Evolutionary conservation across 2,888 invertebrate species (phyloP).

Genomic region (Crocallis elinguaria): DNA sequence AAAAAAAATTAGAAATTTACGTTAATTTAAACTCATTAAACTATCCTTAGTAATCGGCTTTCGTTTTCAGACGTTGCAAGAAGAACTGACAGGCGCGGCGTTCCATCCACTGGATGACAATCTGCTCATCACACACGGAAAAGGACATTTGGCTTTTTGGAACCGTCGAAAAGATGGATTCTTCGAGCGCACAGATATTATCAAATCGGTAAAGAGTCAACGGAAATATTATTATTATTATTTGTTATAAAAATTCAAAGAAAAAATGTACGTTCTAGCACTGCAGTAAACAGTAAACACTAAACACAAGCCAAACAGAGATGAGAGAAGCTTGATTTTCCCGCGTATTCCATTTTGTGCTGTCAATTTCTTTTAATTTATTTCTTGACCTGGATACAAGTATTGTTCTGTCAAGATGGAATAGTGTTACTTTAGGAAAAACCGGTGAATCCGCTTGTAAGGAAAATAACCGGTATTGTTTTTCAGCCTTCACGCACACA

Average conservation of each 20-base stretch:
- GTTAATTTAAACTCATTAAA: no score
- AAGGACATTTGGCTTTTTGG: slow-evolving; percentile 97
- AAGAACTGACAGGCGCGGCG: slow-evolving; percentile 93
- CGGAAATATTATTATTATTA: no score
- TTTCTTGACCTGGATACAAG: no score
- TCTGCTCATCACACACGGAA: slow-evolving; percentile 95
- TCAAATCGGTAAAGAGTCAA: slow-evolving; percentile 90
- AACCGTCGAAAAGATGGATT: slow-evolving; percentile 95
- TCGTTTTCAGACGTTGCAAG: slow-evolving; percentile 90
- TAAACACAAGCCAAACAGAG: no score
- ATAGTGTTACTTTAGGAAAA: slow-evolving; percentile 3
- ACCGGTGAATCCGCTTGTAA: slow-evolving; percentile 24
- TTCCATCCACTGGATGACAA: slow-evolving; percentile 97
- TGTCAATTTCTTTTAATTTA: no score
- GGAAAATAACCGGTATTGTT: not conserved
- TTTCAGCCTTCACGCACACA: slow-evolving; percentile 91
- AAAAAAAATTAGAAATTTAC: no score
- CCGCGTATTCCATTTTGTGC: not conserved
- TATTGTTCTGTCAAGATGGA: not conserved
- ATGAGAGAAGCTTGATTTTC: no score
- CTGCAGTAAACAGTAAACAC: no score
- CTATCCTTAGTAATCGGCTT: not conserved
- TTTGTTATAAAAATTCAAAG: no score
- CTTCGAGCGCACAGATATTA: slow-evolving; percentile 94
- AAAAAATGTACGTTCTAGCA: no score